Base-by-base conservation (phyloP, 2,888 invertebrate genomes). In the Amphipoea lucens region DNA sequence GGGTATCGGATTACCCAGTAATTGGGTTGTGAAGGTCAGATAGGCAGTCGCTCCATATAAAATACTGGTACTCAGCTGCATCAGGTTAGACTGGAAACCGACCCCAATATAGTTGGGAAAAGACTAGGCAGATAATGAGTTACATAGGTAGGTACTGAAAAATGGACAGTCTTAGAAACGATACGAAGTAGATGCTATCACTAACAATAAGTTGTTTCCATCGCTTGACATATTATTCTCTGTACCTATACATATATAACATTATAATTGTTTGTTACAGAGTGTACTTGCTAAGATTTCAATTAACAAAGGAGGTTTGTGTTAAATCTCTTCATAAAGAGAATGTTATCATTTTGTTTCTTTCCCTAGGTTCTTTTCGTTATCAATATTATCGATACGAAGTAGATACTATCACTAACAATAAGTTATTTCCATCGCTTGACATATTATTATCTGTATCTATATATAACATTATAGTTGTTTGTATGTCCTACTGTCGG, bases 351-450 rank as follows among this genome's bases (percentile, higher is more conserved):
- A 5, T 48, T 29, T 79, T n/a, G 9, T 36, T 57, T 29, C 11
- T 45, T n/a, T 23, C 14, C 36, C 40, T 65, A 45, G 12, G 54
- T 57, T 36, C 20, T 60, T 66, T 60, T 42, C 12, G 14, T 66
- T 67, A 79, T 82, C 79, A 74, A 60, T 60, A n/a, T 12, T 1
- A 82, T 82, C 48, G 23, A 36, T 42, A 17, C 14, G 17, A 40
- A 57, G 14, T 66, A 60, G 6, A 60, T 76, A 20, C 7, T 83
- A 60, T 42, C 57, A 51, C 17, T 20, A 57, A 40, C 40, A 66
- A 42, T 60, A 29, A 17, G 17, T 57, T 4, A 7, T 45, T 69
- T 72, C 54, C 62, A 48, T 66, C 48, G 65, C 20, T 82, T 82
- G 66, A 57, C 11, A 57, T 48, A 45, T 65, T 51, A 40, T 51